phyloP scores from a whole-genome alignment of 2,797 vertebrate genomes.

The Xiphorhynchus erythropygius region DNA sequence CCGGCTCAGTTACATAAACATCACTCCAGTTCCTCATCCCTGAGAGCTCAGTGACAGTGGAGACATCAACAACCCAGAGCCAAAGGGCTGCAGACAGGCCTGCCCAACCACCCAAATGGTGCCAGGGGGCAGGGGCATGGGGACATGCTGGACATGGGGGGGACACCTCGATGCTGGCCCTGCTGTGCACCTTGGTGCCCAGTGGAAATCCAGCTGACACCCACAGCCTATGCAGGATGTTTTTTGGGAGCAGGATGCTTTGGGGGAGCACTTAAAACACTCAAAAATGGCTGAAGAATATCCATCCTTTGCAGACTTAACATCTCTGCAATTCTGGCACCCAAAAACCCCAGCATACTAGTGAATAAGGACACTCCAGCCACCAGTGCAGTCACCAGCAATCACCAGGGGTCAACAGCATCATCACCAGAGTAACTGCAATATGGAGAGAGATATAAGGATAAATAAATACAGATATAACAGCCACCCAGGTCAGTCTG shows the following conservation, averaged over 20 bases:
- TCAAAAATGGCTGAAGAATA: not conserved
- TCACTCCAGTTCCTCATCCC: not conserved
- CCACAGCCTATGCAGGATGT: not conserved
- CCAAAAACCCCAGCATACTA: not conserved
- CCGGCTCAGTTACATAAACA: not conserved
- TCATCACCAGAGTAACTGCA: not conserved
- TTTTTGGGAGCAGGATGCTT: not conserved
- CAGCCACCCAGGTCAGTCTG: not conserved
- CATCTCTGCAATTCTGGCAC: not conserved
- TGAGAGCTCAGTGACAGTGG: not conserved
- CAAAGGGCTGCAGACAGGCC: not conserved
- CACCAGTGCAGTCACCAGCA: not conserved
- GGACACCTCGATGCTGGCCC: not conserved
- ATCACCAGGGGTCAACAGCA: not conserved
- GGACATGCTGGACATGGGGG: not conserved
- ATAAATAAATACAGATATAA: not conserved
- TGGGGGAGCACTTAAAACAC: not conserved
- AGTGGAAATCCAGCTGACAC: not conserved
- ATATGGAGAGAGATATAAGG: not conserved
- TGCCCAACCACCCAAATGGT: fast-evolving
- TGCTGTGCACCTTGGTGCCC: not conserved
- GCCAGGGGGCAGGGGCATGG: fast-evolving
- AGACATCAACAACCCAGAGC: fast-evolving
- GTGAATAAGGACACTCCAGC: not conserved
- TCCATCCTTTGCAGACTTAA: not conserved